These are phyloP conservation scores for Arvicanthis niloticus DNA, from an alignment of 2,113 vertebrate species.

Conservation along the genomic window DNA sequence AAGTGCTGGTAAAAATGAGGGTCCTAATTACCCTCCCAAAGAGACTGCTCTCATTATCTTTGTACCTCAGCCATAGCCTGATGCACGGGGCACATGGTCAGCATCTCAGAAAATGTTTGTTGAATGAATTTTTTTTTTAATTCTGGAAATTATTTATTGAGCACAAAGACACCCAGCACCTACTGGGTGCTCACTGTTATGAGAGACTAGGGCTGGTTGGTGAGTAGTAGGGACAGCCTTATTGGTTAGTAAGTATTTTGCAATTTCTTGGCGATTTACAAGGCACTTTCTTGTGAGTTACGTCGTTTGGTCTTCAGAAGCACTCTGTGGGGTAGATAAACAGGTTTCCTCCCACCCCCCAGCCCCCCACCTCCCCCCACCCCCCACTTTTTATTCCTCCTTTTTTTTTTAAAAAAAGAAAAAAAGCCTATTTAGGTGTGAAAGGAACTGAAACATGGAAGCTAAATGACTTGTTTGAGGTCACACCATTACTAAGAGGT, in stretches of 20 bases:
- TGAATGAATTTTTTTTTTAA: slow-evolving; percentile 38
- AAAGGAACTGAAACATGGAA: slow-evolving; percentile 55
- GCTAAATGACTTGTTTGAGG: slow-evolving; percentile 63
- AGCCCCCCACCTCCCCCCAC: background rate
- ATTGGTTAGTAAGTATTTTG: background rate
- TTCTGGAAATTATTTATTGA: slow-evolving; percentile 42
- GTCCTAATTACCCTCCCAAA: slow-evolving; percentile 70
- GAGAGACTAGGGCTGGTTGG: background rate
- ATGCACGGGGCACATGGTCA: slow-evolving; percentile 36
- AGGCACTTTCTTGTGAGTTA: slow-evolving; percentile 58
- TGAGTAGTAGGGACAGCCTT: background rate
- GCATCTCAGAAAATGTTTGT: slow-evolving; percentile 69
- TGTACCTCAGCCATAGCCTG: slow-evolving; percentile 47
- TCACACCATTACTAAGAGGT: slow-evolving; percentile 15
- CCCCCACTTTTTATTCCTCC: background rate
- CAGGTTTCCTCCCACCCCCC: background rate
- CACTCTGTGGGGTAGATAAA: background rate
- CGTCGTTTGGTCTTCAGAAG: slow-evolving; percentile 51
- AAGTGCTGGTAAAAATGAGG: slow-evolving; percentile 60
- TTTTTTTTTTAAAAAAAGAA: background rate
- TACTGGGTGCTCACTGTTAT: slow-evolving; percentile 43
- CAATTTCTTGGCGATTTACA: slow-evolving; percentile 55
- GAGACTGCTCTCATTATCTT: slow-evolving; percentile 53
- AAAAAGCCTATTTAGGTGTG: slow-evolving; percentile 59
- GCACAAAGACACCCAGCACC: slow-evolving; percentile 38